Evolutionary conservation across 1,140 invertebrate species (phyloP), one percentile per base, ranked within the genome.

Genomic region (Caligus rogercresseyi): DNA sequence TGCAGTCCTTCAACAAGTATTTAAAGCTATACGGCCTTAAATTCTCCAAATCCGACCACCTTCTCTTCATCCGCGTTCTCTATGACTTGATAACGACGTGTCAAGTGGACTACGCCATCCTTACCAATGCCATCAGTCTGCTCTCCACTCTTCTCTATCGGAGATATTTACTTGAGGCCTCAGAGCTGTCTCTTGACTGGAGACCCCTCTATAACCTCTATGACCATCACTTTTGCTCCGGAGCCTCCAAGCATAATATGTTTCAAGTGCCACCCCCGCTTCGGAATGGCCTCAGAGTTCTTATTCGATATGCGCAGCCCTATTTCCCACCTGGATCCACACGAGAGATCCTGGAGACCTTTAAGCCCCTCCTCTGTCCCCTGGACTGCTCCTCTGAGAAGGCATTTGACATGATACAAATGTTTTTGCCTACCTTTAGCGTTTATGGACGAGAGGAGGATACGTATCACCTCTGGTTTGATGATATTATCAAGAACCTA

Each of bases 41-140:
- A 69, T 92, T 95, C 74, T 82, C 82, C 1, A 94, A 93, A 74
- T 82, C 86, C 68, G 89, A 94, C 72, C 90, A 96, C 71, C 79
- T 95, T 20, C 71, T 77, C n/a, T 79, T 95, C 19, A 81, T 95
- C n/a, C 83, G 89, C 69, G 70, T 94, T 31, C 77, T 85, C 55
- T 88, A 84, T 72, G 83, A 89, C 19, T 4, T 61, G 20, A 15
- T 59, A 4, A 52, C 51, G 24, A 24, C n/a, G 25, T 54, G 26
- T 20, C 13, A 56, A 15, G 14, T 54, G 23, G 61, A 63, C 24
- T 51, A 51, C n/a, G 16, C 18, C 19, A 21, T 54, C 14, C 18
- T 63, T 16, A 56, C 16, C 52, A 18, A 55, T 21, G 25, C 25
- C 14, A 23, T 73, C 14, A 74, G 73, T n/a, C 72, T 78, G 19